Conservation (phyloP, 2,888 invertebrate genomes). For the Zaprionus obscuricornis region DNA sequence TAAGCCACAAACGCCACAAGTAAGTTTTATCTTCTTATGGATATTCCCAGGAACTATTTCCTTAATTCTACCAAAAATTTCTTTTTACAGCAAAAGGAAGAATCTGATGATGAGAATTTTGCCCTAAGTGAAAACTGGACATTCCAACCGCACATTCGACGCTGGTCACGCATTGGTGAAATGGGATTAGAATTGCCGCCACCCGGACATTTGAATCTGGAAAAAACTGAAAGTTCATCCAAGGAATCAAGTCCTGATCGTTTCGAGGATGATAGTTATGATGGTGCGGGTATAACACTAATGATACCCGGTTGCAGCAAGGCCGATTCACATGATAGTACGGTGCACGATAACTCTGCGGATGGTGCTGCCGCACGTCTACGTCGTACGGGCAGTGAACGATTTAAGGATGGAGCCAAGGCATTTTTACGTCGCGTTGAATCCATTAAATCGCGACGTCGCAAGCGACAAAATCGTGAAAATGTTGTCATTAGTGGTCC, state of each 20-base stretch:
- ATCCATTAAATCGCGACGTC: conserved; percentile 91
- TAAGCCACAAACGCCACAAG: conserved; percentile 84
- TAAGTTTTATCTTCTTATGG: conserved; percentile 40
- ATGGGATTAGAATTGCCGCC: conserved; percentile 87
- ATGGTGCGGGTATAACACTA: conserved; percentile 77
- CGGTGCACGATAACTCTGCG: conserved; percentile 84
- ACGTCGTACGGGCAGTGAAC: conserved; percentile 91
- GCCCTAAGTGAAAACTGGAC: conserved; percentile 98
- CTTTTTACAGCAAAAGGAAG: conserved; percentile 86
- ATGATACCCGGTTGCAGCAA: conserved; percentile 76
- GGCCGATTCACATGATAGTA: conserved; percentile 70
- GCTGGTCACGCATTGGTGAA: conserved; percentile 94
- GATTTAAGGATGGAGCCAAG: conserved; percentile 92
- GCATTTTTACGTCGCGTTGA: conserved; percentile 92
- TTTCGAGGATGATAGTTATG: conserved; percentile 81
- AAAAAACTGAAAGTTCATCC: conserved; percentile 82
- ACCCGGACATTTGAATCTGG: conserved; percentile 76
- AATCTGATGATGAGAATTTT: conserved; percentile 95
- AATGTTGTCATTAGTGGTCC: conserved; percentile 92
- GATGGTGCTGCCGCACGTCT: conserved; percentile 86
- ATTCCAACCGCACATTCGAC: conserved; percentile 94
- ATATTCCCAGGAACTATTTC: no score
- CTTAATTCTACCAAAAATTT: neutral
- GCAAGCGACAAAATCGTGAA: conserved; percentile 89
- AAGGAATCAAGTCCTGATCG: conserved; percentile 83